A percentile compares a stretch with the other conserved stretches of the same genome.
Evolutionary conservation across 2,113 vertebrate species (phyloP).

Genomic region (Pygoscelis antarcticus): DNA sequence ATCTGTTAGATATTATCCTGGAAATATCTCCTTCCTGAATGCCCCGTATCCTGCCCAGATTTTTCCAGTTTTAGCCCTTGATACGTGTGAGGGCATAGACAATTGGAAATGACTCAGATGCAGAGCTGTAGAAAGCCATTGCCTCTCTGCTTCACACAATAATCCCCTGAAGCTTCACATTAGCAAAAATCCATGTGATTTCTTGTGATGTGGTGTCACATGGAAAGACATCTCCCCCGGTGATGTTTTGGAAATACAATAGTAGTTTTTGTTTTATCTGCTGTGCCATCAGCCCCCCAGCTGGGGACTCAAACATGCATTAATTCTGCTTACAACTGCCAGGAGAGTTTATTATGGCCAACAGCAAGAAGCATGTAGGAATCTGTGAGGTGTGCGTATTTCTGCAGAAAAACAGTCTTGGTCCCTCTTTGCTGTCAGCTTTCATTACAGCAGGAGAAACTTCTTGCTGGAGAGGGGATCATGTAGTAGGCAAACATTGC

Average conservation of each 20-base stretch:
- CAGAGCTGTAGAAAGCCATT: background rate
- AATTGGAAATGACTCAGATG: background rate
- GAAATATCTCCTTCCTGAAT: background rate
- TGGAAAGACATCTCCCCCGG: slow-evolving; percentile 16
- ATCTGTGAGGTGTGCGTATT: slow-evolving; percentile 44
- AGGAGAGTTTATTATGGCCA: slow-evolving; percentile 64
- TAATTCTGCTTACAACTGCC: slow-evolving; percentile 42
- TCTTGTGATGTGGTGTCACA: slow-evolving; percentile 27
- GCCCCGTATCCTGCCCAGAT: background rate
- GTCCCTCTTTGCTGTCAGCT: slow-evolving; percentile 30
- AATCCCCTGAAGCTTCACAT: slow-evolving; percentile 41
- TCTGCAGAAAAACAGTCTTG: slow-evolving; percentile 23
- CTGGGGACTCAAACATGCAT: slow-evolving; percentile 28
- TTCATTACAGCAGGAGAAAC: slow-evolving; percentile 31
- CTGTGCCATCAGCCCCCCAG: slow-evolving; percentile 43
- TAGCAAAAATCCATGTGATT: slow-evolving; percentile 45
- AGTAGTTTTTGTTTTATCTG: slow-evolving; percentile 54
- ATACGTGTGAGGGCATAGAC: background rate
- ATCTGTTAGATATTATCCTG: background rate
- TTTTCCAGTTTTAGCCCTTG: background rate
- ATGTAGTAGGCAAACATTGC: background rate
- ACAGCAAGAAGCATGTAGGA: slow-evolving; percentile 66
- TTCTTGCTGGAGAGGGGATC: slow-evolving; percentile 7
- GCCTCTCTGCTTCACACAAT: slow-evolving; percentile 23
- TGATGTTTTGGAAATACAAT: slow-evolving; percentile 55